Evolutionary conservation across 2,113 vertebrate species (phyloP).

Genomic region (Anseranas semipalmata): DNA sequence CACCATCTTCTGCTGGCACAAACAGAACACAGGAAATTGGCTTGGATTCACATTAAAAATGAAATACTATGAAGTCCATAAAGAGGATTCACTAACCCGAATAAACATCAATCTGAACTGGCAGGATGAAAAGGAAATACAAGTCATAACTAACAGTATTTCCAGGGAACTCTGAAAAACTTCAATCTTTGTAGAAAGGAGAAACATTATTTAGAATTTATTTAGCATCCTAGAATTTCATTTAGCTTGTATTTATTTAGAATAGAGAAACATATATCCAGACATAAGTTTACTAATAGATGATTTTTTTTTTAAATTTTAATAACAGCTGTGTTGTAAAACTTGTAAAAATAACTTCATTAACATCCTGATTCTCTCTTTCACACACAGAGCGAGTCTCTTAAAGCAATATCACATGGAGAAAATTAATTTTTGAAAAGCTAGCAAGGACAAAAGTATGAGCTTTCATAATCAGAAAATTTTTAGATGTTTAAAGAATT

Average conservation of each 20-base stretch:
- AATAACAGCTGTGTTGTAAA: neutral
- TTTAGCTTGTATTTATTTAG: neutral
- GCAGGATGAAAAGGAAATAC: neutral
- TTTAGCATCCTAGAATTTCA: neutral
- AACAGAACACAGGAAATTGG: neutral
- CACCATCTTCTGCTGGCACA: neutral
- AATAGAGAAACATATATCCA: neutral
- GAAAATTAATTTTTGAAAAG: neutral
- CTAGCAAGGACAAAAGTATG: neutral
- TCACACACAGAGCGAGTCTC: neutral
- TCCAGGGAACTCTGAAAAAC: neutral
- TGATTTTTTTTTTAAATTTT: neutral
- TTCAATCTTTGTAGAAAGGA: neutral
- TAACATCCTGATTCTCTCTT: neutral
- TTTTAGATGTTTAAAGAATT: neutral
- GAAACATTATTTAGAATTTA: neutral
- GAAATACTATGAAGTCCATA: neutral
- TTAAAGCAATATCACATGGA: neutral
- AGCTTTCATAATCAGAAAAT: neutral
- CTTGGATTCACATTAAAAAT: neutral
- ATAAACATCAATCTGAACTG: neutral
- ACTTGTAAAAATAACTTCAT: slow-evolving; percentile 23
- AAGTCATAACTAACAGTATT: neutral
- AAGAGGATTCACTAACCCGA: neutral
- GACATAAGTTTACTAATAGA: neutral